Evolutionary conservation across 2,797 vertebrate species (phyloP).

Genomic region (Vireo griseus): DNA sequence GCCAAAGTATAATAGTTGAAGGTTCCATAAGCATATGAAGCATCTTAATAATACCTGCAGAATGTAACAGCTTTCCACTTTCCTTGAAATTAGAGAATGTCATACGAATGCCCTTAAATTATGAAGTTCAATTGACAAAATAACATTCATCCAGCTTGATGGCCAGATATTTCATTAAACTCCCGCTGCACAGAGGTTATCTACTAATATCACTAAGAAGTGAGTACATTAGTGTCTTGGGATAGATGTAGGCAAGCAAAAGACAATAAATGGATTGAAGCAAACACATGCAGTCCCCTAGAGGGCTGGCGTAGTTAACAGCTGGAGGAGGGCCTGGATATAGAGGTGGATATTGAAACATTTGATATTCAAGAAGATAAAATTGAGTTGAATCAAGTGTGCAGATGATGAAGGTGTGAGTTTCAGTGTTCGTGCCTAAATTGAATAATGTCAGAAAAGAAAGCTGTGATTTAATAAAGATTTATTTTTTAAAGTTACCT

Average conservation of each 20-base stretch:
- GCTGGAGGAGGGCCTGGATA: slow-evolving; percentile 9
- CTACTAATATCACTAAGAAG: slow-evolving; percentile 34
- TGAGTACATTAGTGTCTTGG: slow-evolving; percentile 25
- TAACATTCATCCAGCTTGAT: slow-evolving; percentile 10
- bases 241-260: slow-evolving; percentile 31
- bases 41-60: background rate
- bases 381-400: slow-evolving; percentile 43
- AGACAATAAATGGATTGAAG: slow-evolving; percentile 52
- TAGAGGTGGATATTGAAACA: slow-evolving; percentile 17
- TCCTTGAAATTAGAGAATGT: background rate
- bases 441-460: slow-evolving; percentile 43
- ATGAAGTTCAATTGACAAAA: slow-evolving; percentile 41
- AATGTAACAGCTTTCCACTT: background rate
- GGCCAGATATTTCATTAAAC: slow-evolving; percentile 50
- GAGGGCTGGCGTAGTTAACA: slow-evolving; percentile 33
- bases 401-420: slow-evolving; percentile 21
- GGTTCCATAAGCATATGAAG: background rate
- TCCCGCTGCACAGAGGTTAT: slow-evolving; percentile 21
- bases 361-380: slow-evolving; percentile 39
- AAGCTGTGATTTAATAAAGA: slow-evolving; percentile 44
- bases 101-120: background rate
- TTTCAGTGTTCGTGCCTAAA: background rate
- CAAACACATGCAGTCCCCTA: slow-evolving; percentile 20
- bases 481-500: slow-evolving; percentile 45
- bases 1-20: background rate